phyloP scores from a whole-genome alignment of 2,888 invertebrate genomes.

The Diarsia dahlii region DNA sequence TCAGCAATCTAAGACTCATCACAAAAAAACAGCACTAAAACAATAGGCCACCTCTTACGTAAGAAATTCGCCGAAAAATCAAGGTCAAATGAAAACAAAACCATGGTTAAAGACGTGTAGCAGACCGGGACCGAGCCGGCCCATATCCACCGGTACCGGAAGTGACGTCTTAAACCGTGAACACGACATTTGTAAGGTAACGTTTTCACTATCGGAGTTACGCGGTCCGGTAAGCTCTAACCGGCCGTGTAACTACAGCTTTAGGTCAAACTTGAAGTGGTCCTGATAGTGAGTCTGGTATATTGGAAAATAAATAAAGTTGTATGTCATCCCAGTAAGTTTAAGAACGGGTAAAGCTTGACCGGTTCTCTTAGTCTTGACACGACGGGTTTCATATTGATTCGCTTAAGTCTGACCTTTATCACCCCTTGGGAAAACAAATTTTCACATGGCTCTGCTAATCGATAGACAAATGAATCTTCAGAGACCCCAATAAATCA shows the following conservation, averaged over 20 bases:
- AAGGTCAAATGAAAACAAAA: slow-evolving; percentile 86
- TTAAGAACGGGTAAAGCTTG: slow-evolving; percentile 18
- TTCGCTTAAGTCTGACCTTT: slow-evolving; percentile 22
- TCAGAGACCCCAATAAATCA: neutral
- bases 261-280: slow-evolving; percentile 68
- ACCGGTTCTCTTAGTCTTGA: slow-evolving; percentile 10
- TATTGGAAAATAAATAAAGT: slow-evolving; percentile 20
- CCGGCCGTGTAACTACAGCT: slow-evolving; percentile 82
- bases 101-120: slow-evolving; percentile 81
- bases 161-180: slow-evolving; percentile 77
- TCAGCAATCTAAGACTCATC: slow-evolving; percentile 53
- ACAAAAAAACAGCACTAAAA: slow-evolving; percentile 54
- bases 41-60: slow-evolving; percentile 73
- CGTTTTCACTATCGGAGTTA: slow-evolving; percentile 86
- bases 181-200: slow-evolving; percentile 66
- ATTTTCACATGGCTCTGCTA: slow-evolving; percentile 18
- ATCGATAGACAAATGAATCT: neutral
- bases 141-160: slow-evolving; percentile 84
- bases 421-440: slow-evolving; percentile 29
- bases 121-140: slow-evolving; percentile 83
- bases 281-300: slow-evolving; percentile 62
- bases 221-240: slow-evolving; percentile 76
- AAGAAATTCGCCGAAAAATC: slow-evolving; percentile 72
- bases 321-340: neutral
- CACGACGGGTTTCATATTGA: slow-evolving; percentile 16